Conservation (phyloP, 30 jellyfish, hydroid and myxozoan species). For the Chrysaora quinquecirrha region DNA sequence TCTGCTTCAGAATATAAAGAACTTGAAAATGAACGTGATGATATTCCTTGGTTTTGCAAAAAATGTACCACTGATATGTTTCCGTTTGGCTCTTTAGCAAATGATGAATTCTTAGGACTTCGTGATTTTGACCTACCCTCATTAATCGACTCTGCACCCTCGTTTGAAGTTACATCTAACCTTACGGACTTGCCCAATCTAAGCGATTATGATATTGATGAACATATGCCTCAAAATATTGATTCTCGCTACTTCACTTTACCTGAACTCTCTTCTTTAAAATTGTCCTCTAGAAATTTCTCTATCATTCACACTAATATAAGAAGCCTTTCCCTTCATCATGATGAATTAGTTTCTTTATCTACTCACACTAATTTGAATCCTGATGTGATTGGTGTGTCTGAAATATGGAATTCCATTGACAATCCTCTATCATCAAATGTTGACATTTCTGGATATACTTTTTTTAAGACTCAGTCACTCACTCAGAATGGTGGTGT, state of each 20-base stretch:
- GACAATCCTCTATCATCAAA: conserved; percentile 15
- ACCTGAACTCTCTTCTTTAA: conserved; percentile 49
- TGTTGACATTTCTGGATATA: conserved; percentile 18
- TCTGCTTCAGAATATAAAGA: conserved; percentile 31
- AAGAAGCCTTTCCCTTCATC: conserved; percentile 54
- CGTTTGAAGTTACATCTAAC: conserved; percentile 35
- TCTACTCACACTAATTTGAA: conserved; percentile 38
- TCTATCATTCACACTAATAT: conserved; percentile 53
- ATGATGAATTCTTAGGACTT: conserved; percentile 29
- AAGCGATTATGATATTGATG: conserved; percentile 53
- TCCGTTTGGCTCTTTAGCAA: conserved; percentile 55
- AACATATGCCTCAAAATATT: conserved; percentile 47
- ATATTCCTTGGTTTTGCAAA: conserved; percentile 39
- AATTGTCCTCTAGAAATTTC: conserved; percentile 34
- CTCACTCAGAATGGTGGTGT: conserved; percentile 50
- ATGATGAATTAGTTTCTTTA: conserved; percentile 59
- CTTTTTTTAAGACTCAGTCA: conserved; percentile 20
- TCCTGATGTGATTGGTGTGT: conserved; percentile 48
- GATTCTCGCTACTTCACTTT: conserved; percentile 53
- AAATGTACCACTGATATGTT: conserved; percentile 44
- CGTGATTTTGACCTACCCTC: conserved; percentile 47
- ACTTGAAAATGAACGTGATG: conserved; percentile 21
- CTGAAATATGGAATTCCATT: conserved; percentile 45
- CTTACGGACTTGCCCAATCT: conserved; percentile 46
- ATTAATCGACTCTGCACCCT: conserved; percentile 32